phyloP scores from a whole-genome alignment of 2,113 vertebrate species.

The Hepsetus odoe region DNA sequence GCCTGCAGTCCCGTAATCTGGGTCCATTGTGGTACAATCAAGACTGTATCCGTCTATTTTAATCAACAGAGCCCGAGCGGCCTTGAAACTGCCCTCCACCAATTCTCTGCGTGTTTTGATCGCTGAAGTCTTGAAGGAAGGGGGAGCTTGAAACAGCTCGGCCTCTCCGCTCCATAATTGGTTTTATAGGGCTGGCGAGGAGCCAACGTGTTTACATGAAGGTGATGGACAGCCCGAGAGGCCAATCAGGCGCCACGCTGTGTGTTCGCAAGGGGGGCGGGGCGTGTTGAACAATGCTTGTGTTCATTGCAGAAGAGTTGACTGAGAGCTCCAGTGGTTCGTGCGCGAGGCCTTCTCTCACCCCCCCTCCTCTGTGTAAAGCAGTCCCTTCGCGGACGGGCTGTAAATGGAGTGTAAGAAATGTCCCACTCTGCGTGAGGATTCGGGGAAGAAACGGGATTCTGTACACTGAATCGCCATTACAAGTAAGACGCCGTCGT shows the following conservation, averaged over 20 bases:
- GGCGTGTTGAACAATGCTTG: constrained; percentile 85
- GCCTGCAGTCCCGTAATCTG: background rate
- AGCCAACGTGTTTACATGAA: constrained; percentile 81
- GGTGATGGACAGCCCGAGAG: constrained; percentile 70
- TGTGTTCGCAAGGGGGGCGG: constrained; percentile 66
- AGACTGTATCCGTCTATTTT: constrained; percentile 70
- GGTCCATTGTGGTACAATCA: constrained; percentile 57
- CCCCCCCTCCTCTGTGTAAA: constrained; percentile 55
- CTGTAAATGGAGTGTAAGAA: constrained; percentile 84
- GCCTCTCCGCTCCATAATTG: constrained; percentile 85
- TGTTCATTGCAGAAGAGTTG: constrained; percentile 85
- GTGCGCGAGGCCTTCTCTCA: constrained; percentile 79
- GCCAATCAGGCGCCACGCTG: constrained; percentile 70
- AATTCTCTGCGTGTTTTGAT: constrained; percentile 82
- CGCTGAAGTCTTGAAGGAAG: constrained; percentile 76
- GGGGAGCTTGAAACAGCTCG: constrained; percentile 86
- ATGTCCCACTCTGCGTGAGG: constrained; percentile 73
- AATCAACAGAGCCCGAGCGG: constrained; percentile 68
- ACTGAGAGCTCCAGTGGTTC: constrained; percentile 73
- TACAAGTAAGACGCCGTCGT: constrained; percentile 71
- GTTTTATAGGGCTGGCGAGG: constrained; percentile 86
- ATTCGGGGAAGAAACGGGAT: constrained; percentile 75
- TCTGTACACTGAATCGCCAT: constrained; percentile 69
- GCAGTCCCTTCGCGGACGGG: constrained; percentile 78
- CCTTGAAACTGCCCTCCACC: constrained; percentile 77